A percentile compares a stretch with the other conserved stretches of the same genome.
Conservation (phyloP, 2,113 vertebrate genomes). For the Cololabis saira region DNA sequence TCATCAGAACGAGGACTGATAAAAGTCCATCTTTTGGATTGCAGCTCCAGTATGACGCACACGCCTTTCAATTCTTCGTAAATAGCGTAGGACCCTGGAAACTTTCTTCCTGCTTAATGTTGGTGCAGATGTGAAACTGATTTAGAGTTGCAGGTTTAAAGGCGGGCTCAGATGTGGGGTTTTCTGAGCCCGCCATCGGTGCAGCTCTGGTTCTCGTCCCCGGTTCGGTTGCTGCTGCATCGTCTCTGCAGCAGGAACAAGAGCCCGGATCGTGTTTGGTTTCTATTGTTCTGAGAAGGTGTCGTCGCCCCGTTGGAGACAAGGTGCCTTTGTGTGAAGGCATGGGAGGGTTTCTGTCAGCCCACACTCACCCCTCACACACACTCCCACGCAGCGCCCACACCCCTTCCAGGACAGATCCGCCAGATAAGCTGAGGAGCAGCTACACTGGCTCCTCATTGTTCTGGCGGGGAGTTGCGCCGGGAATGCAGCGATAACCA, state of each 20-base stretch:
- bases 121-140: not conserved
- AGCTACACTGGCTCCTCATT: slow-evolving; percentile 67
- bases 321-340: slow-evolving; percentile 65
- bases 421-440: slow-evolving; percentile 49
- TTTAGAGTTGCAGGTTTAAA: slow-evolving; percentile 11
- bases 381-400: slow-evolving; percentile 28
- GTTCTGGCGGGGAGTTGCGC: slow-evolving; percentile 61
- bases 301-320: slow-evolving; percentile 52
- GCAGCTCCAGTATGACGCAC: not conserved
- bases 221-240: too few relatives aligned
- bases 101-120: not conserved
- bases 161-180: not conserved
- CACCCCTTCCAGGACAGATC: slow-evolving; percentile 63
- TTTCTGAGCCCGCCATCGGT: not conserved
- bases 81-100: not conserved
- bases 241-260: slow-evolving; percentile 31
- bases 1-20: too few relatives aligned
- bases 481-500: slow-evolving; percentile 68
- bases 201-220: not conserved
- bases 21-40: not conserved
- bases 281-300: slow-evolving; percentile 67
- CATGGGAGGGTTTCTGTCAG: slow-evolving; percentile 57
- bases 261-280: slow-evolving; percentile 44
- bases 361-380: slow-evolving; percentile 16
- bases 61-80: not conserved